phyloP scores from a whole-genome alignment of 2,113 vertebrate species.

The Mus musculus region DNA sequence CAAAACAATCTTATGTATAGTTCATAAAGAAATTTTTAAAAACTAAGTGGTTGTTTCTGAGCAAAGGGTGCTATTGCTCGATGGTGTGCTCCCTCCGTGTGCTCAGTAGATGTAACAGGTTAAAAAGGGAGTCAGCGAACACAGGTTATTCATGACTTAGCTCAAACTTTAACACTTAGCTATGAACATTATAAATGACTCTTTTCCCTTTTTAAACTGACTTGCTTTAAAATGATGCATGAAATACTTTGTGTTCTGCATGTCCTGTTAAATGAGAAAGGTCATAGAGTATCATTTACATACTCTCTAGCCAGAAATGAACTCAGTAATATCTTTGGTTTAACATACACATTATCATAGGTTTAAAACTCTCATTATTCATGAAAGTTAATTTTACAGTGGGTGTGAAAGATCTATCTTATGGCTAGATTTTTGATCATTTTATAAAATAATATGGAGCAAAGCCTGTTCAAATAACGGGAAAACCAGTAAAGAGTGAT shows the following conservation, averaged over 20 bases:
- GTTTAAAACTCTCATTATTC: conserved; percentile 94
- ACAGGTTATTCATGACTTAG: conserved; percentile 86
- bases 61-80: conserved; percentile 65
- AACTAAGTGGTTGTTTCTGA: conserved; percentile 33
- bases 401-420: conserved; percentile 93
- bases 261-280: conserved; percentile 94
- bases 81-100: not conserved
- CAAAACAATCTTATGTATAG: not conserved
- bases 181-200: conserved; percentile 93
- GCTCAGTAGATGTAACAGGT: conserved; percentile 84
- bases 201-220: conserved; percentile 90
- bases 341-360: conserved; percentile 91
- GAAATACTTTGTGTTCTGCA: conserved; percentile 92
- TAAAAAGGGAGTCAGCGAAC: conserved; percentile 84
- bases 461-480: conserved; percentile 91
- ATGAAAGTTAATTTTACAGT: conserved; percentile 93
- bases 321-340: conserved; percentile 89
- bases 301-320: conserved; percentile 92
- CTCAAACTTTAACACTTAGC: conserved; percentile 91
- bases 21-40: conserved; percentile 37
- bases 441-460: conserved; percentile 92
- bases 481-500: conserved; percentile 91
- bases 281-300: conserved; percentile 96
- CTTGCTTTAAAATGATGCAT: conserved; percentile 94
- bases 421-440: conserved; percentile 90